These are phyloP conservation scores for Asarcornis scutulata DNA, from an alignment of 2,113 vertebrate species.

Conservation along the genomic window DNA sequence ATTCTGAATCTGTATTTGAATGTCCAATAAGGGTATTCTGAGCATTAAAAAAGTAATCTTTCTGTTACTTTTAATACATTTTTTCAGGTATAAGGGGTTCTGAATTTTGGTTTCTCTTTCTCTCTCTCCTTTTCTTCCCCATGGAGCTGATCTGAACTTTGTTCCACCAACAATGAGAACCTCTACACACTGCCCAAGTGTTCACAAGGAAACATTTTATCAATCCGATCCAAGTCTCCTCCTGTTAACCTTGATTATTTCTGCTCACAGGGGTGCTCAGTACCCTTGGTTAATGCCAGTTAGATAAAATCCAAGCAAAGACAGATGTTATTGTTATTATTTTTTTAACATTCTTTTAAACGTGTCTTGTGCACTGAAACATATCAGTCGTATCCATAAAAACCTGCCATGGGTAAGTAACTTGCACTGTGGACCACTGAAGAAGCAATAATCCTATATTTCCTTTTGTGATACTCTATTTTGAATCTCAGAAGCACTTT, in stretches of 20 bases:
- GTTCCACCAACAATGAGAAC: neutral
- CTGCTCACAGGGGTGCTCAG: neutral
- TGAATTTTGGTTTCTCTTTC: neutral
- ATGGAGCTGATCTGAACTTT: neutral
- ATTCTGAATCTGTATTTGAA: neutral
- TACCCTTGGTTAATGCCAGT: neutral
- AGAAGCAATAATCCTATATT: neutral
- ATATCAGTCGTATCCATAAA: neutral
- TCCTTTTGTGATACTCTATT: neutral
- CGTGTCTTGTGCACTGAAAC: neutral
- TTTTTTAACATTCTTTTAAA: neutral
- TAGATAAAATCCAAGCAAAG: neutral
- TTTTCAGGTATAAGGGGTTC: neutral
- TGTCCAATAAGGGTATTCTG: neutral
- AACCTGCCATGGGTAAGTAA: neutral
- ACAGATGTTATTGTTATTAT: rapidly evolving
- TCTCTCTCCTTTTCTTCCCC: neutral
- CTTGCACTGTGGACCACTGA: neutral
- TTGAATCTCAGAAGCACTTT: neutral
- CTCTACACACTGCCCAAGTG: rapidly evolving
- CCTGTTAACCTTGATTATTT: neutral
- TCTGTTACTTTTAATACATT: neutral
- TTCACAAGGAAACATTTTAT: neutral
- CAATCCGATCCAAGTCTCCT: neutral
- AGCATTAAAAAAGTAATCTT: neutral